Evolutionary conservation across 2,888 invertebrate genomes (phyloP).

Genomic region (Deilephila elpenor): DNA sequence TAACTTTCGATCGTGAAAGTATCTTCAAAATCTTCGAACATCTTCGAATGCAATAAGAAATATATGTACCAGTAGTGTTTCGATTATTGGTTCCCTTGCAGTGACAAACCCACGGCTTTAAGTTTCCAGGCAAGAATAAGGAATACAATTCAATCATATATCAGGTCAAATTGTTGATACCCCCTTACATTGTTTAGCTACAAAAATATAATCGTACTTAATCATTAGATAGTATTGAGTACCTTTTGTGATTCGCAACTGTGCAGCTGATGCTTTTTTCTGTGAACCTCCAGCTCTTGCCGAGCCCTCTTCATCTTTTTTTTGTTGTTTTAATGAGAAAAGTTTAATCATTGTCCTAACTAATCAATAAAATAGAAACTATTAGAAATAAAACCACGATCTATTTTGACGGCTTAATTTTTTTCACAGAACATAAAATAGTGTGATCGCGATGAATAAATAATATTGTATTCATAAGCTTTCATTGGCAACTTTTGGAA

Average conservation of each 20-base stretch:
- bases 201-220: neutral
- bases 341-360: constrained; percentile 95
- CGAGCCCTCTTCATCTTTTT: constrained; percentile 97
- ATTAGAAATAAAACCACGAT: constrained; percentile 69
- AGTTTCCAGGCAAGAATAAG: neutral
- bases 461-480: constrained; percentile 37
- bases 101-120: neutral
- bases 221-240: constrained; percentile 34
- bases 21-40: neutral
- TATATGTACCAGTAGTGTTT: neutral
- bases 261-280: constrained; percentile 98
- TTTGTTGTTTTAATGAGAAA: constrained; percentile 99
- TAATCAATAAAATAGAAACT: constrained; percentile 76
- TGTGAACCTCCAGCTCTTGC: constrained; percentile 87
- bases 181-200: neutral
- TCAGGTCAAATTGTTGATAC: neutral
- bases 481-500: constrained; percentile 41
- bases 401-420: constrained; percentile 76
- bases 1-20: neutral
- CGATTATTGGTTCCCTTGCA: neutral
- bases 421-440: constrained; percentile 38
- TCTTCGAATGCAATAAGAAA: neutral
- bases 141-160: neutral
- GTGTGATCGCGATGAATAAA: constrained; percentile 34
- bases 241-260: constrained; percentile 99